Conservation (phyloP, 2,888 invertebrate species). For the Orthonevra nobilis region DNA sequence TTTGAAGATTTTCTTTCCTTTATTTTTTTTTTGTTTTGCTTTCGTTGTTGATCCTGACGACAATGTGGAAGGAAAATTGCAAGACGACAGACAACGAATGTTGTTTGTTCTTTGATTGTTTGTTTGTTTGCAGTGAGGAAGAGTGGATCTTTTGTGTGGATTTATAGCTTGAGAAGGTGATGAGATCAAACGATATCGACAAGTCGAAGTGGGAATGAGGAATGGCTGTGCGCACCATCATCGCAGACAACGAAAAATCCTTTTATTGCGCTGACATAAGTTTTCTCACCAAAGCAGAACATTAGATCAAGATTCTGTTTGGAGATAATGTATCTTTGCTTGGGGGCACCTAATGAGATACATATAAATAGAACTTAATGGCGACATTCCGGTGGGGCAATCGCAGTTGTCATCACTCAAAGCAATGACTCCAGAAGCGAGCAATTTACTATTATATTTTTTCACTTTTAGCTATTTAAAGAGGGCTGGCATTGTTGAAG, state of each 20-base stretch:
- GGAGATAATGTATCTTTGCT: conserved; percentile 28
- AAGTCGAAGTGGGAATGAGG: conserved; percentile 60
- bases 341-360: conserved; percentile 48
- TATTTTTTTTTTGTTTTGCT: neutral
- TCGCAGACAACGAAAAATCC: conserved; percentile 25
- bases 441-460: conserved; percentile 14
- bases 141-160: conserved; percentile 45
- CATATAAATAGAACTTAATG: conserved; percentile 62
- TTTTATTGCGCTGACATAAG: conserved; percentile 51
- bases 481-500: no score
- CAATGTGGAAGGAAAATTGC: conserved; percentile 8
- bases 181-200: conserved; percentile 70
- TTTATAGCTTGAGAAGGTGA: conserved; percentile 58
- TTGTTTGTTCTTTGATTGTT: conserved; percentile 9
- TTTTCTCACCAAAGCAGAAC: conserved; percentile 57
- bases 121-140: conserved; percentile 10
- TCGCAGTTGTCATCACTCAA: conserved; percentile 30
- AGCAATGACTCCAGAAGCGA: conserved; percentile 14
- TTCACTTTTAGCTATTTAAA: neutral
- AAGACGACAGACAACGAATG: conserved; percentile 6
- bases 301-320: conserved; percentile 52
- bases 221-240: conserved; percentile 9
- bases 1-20: conserved; percentile 45
- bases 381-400: conserved; percentile 59
- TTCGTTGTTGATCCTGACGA: neutral